Evolutionary conservation across 2,797 vertebrate genomes (phyloP).

Genomic region (Carapus acus): DNA sequence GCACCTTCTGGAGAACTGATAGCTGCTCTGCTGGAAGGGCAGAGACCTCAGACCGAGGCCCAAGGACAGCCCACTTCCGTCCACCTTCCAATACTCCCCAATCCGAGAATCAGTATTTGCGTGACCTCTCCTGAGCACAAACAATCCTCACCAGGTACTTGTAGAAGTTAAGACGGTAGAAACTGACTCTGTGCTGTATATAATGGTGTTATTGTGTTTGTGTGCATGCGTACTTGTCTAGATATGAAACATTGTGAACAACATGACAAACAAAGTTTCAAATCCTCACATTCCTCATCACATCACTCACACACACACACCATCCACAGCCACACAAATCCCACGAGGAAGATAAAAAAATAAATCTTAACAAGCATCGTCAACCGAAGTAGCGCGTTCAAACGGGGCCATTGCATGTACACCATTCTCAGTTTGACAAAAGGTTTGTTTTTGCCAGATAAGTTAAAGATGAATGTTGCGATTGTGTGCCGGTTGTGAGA

Average conservation of each 20-base stretch:
- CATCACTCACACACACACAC: constrained; percentile 31
- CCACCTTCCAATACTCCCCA: constrained; percentile 15
- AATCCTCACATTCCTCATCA: constrained; percentile 40
- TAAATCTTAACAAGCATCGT: constrained; percentile 23
- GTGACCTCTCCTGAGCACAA: constrained; percentile 45
- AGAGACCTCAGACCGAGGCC: constrained; percentile 19
- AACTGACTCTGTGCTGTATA: constrained; percentile 57
- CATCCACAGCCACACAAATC: constrained; percentile 29
- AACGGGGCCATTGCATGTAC: constrained; percentile 46
- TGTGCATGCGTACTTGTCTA: constrained; percentile 61
- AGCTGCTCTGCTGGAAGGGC: background rate
- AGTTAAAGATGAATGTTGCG: constrained; percentile 30
- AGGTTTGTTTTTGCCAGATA: constrained; percentile 28
- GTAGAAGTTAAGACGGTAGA: constrained; percentile 39
- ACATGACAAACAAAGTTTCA: constrained; percentile 33
- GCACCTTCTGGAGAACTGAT: constrained; percentile 80
- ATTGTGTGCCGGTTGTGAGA: constrained; percentile 24
- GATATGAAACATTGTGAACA: constrained; percentile 42
- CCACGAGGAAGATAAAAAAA: constrained; percentile 7
- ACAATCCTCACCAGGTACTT: constrained; percentile 43
- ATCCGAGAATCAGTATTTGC: constrained; percentile 49
- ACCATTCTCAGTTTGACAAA: constrained; percentile 37
- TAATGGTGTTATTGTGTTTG: constrained; percentile 49
- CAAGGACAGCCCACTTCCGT: constrained; percentile 31
- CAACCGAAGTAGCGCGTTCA: constrained; percentile 23